Percentiles rank a stretch among this genome's conserved stretches.
Conservation (phyloP, 2,888 invertebrate species). For the Rotaria magnacalcarata region DNA sequence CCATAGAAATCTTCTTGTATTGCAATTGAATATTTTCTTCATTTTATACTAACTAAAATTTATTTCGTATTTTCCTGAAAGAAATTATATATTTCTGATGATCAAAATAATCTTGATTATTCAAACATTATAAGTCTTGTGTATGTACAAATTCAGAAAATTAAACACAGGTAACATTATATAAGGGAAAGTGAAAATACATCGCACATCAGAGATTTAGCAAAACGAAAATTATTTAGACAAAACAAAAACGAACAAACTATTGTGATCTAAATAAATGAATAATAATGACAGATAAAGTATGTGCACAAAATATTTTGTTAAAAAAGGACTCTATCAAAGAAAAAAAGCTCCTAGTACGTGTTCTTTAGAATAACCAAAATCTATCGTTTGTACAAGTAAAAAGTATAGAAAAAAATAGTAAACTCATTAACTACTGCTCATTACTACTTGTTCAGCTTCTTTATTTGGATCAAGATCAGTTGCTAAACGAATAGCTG, state of each 20-base stretch:
- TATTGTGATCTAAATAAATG: not conserved
- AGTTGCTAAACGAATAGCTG: constrained; percentile 32
- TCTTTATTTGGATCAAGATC: constrained; percentile 30
- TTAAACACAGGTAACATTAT: not conserved
- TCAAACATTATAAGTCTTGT: not conserved
- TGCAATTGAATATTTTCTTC: too few species aligned
- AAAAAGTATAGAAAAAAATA: not conserved
- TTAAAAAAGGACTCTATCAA: not conserved
- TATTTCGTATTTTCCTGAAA: too few species aligned
- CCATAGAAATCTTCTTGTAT: too few species aligned
- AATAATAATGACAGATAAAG: not conserved
- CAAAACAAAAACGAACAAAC: not conserved
- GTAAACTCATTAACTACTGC: not conserved
- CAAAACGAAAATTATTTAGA: not conserved
- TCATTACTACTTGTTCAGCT: constrained; percentile 16
- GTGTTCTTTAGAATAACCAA: not conserved
- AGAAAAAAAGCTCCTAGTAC: not conserved
- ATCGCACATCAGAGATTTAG: not conserved
- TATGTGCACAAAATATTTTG: not conserved
- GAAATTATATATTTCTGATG: too few species aligned
- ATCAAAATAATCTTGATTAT: not conserved
- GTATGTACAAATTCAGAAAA: not conserved
- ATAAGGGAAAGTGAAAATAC: not conserved
- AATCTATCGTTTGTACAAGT: not conserved
- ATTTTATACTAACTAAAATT: too few species aligned